Evolutionary conservation across 2,888 invertebrate genomes (phyloP).

Genomic region (Caenorhabditis panamensis): DNA sequence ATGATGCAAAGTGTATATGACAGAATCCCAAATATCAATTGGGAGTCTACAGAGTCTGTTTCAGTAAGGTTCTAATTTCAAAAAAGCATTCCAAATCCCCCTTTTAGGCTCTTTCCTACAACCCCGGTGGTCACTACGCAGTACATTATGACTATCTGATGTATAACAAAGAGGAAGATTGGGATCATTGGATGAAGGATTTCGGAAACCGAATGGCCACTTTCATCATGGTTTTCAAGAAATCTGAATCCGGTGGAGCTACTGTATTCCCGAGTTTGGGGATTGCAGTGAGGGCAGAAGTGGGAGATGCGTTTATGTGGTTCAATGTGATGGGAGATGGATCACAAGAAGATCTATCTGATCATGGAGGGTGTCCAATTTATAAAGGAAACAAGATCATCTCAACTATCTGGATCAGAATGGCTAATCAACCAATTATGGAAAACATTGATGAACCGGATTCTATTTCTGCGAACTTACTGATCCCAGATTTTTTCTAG

Average conservation of each 20-base stretch:
- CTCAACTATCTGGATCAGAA: constrained; percentile 58
- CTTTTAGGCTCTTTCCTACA: constrained; percentile 71
- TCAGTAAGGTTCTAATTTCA: not conserved
- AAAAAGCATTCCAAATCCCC: not conserved
- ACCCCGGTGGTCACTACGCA: constrained; percentile 72
- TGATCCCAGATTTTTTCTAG: not conserved
- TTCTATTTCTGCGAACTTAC: not conserved
- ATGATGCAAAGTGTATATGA: not conserved
- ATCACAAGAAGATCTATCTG: constrained; percentile 44
- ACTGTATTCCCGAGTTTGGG: constrained; percentile 73
- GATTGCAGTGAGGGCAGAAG: constrained; percentile 60
- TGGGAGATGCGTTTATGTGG: constrained; percentile 77
- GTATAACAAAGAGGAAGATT: constrained; percentile 12
- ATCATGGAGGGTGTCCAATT: constrained; percentile 77
- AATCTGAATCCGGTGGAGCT: constrained; percentile 66
- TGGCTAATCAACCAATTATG: constrained; percentile 23
- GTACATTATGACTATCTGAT: constrained; percentile 69
- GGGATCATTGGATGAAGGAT: constrained; percentile 58
- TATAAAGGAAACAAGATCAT: constrained; percentile 69
- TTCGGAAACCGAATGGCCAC: constrained; percentile 74
- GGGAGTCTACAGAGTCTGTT: constrained; percentile 18
- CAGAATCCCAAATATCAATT: constrained; percentile 19
- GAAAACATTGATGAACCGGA: not conserved
- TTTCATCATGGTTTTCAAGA: constrained; percentile 64
- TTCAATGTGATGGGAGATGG: constrained; percentile 67